These are phyloP conservation scores for Meteorus sp. DNA, from an alignment of 1,140 invertebrate species.

Conservation along the genomic window DNA sequence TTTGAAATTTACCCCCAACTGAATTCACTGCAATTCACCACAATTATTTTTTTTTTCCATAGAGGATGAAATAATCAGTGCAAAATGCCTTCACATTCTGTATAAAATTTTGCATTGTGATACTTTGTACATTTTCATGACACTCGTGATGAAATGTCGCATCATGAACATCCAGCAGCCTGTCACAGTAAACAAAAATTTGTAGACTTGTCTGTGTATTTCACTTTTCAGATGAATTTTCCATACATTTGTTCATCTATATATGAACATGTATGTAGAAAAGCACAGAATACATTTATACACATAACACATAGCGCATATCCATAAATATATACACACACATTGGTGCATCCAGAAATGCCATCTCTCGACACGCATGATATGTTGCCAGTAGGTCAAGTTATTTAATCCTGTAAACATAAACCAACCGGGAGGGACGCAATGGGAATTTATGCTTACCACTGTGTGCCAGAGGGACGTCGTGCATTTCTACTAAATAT, in stretches of 20 bases:
- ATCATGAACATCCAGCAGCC: too few relatives aligned
- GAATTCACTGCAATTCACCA: too few relatives aligned
- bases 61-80: too few relatives aligned
- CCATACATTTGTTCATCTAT: too few relatives aligned
- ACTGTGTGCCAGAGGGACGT: conserved; percentile 36
- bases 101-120: too few relatives aligned
- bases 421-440: conserved; percentile 48
- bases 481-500: conserved; percentile 26
- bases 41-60: too few relatives aligned
- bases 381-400: conserved; percentile 55
- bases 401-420: conserved; percentile 55
- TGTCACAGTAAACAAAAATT: not conserved
- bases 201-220: not conserved
- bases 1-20: too few relatives aligned
- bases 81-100: too few relatives aligned
- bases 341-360: not conserved
- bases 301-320: not conserved
- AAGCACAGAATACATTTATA: too few relatives aligned
- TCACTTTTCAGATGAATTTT: not conserved
- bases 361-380: conserved; percentile 36
- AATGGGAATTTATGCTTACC: conserved; percentile 48
- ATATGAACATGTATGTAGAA: too few relatives aligned
- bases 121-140: conserved; percentile 42
- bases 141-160: not conserved
- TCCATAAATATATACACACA: not conserved